A percentile compares a stretch with the other conserved stretches of the same genome.
Conservation (phyloP, 1,140 invertebrate genomes). For the Caenorhabditis briggsae region DNA sequence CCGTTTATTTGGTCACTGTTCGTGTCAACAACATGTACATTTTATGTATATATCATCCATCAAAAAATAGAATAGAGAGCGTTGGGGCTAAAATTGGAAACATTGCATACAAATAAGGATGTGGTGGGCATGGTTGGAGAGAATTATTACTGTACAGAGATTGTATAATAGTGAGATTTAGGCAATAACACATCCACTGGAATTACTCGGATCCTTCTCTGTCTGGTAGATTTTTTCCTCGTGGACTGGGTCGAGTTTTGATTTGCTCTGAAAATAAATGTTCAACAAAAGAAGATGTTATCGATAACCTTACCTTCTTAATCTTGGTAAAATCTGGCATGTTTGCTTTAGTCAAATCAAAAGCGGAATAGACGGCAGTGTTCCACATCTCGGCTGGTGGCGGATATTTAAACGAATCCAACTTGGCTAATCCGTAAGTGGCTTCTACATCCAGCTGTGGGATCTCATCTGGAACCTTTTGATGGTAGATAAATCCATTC, state of each 20-base stretch:
- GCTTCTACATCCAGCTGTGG: constrained; percentile 83
- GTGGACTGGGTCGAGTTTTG: constrained; percentile 82
- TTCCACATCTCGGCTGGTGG: constrained; percentile 81
- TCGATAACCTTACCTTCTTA: constrained; percentile 64
- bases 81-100: constrained; percentile 46
- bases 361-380: constrained; percentile 81
- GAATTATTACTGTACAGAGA: constrained; percentile 4
- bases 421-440: constrained; percentile 83
- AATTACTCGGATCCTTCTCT: constrained; percentile 82
- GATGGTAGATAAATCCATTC: constrained; percentile 85
- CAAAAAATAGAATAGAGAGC: not conserved
- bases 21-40: constrained; percentile 55
- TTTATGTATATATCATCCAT: constrained; percentile 44
- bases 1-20: constrained; percentile 25
- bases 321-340: constrained; percentile 74
- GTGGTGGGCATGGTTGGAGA: not conserved
- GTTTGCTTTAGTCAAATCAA: constrained; percentile 80
- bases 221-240: constrained; percentile 82
- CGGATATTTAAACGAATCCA: constrained; percentile 82
- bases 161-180: not conserved
- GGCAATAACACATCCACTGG: constrained; percentile 81
- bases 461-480: constrained; percentile 82
- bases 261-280: constrained; percentile 78
- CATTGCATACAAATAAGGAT: constrained; percentile 21
- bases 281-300: not conserved